A percentile compares a stretch with the other conserved stretches of the same genome.
Evolutionary conservation across 2,888 invertebrate species (phyloP).

Genomic region (Temnothorax ravouxi): DNA sequence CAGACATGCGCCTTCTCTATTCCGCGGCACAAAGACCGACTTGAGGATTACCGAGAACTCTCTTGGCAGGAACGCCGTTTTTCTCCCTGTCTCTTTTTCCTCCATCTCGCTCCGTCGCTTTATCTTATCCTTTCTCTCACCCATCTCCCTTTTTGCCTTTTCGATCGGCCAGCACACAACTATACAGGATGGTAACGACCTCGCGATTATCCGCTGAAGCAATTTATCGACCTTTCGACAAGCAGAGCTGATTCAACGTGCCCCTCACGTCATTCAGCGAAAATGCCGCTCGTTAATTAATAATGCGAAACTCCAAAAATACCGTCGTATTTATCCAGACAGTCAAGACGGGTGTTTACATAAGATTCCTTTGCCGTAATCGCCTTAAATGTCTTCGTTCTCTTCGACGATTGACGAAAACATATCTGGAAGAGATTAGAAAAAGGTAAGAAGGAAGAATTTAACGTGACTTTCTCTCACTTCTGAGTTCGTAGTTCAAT

Average conservation of each 20-base stretch:
- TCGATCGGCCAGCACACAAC: constrained; percentile 59
- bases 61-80: constrained; percentile 65
- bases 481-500: not conserved
- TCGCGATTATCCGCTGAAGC: constrained; percentile 70
- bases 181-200: constrained; percentile 69
- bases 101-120: constrained; percentile 22
- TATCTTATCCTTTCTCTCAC: constrained; percentile 30
- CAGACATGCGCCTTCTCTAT: constrained; percentile 72
- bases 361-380: not conserved
- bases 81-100: constrained; percentile 59
- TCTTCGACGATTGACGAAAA: not conserved
- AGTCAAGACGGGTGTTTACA: not conserved
- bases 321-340: not conserved
- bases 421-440: constrained; percentile 1
- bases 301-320: constrained; percentile 10
- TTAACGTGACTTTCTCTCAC: constrained; percentile 12
- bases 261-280: constrained; percentile 6
- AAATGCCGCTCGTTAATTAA: constrained; percentile 21
- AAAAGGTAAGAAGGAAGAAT: not conserved
- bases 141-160: constrained; percentile 55
- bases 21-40: constrained; percentile 78
- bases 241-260: constrained; percentile 62
- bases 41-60: constrained; percentile 76
- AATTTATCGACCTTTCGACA: constrained; percentile 74
- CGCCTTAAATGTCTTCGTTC: not conserved